Evolutionary conservation across 2,797 vertebrate species (phyloP).

Genomic region (Acanthurus tractus): DNA sequence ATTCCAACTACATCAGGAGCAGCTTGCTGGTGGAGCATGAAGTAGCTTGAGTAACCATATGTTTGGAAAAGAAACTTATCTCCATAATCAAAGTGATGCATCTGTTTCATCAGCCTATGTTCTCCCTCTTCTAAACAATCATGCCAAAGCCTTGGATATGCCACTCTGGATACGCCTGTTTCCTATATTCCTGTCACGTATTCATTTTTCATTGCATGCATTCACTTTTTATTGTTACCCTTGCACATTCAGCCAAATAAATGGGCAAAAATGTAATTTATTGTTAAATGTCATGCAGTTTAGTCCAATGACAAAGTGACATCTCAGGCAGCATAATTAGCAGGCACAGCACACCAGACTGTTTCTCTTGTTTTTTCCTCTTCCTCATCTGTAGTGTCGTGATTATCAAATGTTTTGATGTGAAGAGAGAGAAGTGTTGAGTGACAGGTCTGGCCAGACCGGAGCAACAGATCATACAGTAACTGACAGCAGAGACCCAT

Average conservation of each 20-base stretch:
- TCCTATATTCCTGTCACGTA: slow-evolving; percentile 54
- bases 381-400: slow-evolving; percentile 67
- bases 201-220: slow-evolving; percentile 48
- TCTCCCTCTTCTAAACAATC: slow-evolving; percentile 29
- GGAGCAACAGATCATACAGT: slow-evolving; percentile 68
- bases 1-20: slow-evolving; percentile 24
- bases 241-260: slow-evolving; percentile 47
- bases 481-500: slow-evolving; percentile 72
- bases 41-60: slow-evolving; percentile 31
- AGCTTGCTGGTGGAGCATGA: not conserved
- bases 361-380: slow-evolving; percentile 17
- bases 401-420: slow-evolving; percentile 84
- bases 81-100: slow-evolving; percentile 46
- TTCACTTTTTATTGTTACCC: slow-evolving; percentile 46
- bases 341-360: slow-evolving; percentile 38
- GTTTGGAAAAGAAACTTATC: slow-evolving; percentile 34
- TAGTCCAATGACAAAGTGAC: slow-evolving; percentile 70
- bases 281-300: slow-evolving; percentile 80
- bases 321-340: slow-evolving; percentile 70
- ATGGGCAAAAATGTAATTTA: slow-evolving; percentile 66
- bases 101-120: slow-evolving; percentile 38
- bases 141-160: slow-evolving; percentile 23
- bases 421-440: slow-evolving; percentile 73
- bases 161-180: slow-evolving; percentile 47
- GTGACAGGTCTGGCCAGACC: slow-evolving; percentile 73